Evolutionary conservation across 2,888 invertebrate genomes (phyloP).

Genomic region (Norana najaformis): DNA sequence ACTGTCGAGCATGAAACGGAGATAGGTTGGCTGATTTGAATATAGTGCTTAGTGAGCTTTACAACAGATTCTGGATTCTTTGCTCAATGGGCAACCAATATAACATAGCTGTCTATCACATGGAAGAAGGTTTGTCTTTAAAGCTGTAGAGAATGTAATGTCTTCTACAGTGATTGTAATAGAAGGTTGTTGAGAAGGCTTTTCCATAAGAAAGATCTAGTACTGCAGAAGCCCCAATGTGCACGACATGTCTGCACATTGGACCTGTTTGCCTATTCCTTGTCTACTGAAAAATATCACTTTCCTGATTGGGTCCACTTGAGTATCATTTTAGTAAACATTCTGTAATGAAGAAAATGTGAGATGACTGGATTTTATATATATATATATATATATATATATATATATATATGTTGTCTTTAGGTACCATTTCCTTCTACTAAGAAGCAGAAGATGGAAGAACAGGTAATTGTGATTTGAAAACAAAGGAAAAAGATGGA

Average conservation of each 20-base stretch:
- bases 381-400: not conserved
- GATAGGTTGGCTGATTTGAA: too few species aligned
- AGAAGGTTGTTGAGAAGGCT: not conserved
- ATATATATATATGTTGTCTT: not conserved
- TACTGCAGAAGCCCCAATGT: not conserved
- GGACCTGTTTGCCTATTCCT: too few species aligned
- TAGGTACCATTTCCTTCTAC: not conserved
- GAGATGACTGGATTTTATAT: too few species aligned
- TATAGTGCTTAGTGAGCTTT: too few species aligned
- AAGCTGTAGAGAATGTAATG: not conserved
- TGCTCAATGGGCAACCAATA: too few species aligned
- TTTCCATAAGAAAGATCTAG: not conserved
- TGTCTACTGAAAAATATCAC: not conserved
- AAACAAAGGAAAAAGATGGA: not conserved
- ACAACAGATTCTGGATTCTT: too few species aligned
- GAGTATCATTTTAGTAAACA: too few species aligned
- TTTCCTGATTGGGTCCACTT: too few species aligned
- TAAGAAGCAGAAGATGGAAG: not conserved
- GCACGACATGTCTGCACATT: too few species aligned
- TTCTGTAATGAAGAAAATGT: too few species aligned
- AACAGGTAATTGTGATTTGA: not conserved
- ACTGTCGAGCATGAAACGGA: too few species aligned
- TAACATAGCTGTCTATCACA: not conserved
- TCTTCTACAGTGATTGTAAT: not conserved
- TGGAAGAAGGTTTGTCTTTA: not conserved